Conservation (phyloP, 2,797 vertebrate species). For the Cercopithecus mitis region DNA sequence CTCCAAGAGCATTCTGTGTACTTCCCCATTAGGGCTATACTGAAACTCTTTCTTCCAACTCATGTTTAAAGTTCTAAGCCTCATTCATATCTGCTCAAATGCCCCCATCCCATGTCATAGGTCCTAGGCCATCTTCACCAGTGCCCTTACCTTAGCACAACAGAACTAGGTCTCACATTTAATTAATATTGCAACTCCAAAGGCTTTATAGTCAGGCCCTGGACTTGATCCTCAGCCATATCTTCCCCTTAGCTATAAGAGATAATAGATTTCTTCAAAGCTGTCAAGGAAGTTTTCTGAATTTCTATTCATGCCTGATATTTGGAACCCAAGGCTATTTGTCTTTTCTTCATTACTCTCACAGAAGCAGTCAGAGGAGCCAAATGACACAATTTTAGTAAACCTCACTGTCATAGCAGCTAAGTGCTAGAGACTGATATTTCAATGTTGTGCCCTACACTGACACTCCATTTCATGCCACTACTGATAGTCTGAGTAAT, state of each 20-base stretch:
- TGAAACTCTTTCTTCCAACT: not conserved
- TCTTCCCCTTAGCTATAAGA: not conserved
- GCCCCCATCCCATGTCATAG: not conserved
- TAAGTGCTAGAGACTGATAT: not conserved
- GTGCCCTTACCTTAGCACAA: not conserved
- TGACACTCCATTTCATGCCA: not conserved
- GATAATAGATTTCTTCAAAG: constrained; percentile 3
- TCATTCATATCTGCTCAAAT: not conserved
- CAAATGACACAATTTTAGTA: constrained; percentile 13
- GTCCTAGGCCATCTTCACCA: not conserved
- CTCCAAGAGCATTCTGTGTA: not conserved
- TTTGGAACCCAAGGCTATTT: not conserved
- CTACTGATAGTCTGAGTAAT: not conserved
- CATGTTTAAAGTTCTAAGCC: not conserved
- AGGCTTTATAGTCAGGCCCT: not conserved
- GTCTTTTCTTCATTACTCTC: not conserved
- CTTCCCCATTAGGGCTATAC: not conserved
- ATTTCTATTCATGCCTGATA: not conserved
- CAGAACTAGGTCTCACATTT: not conserved
- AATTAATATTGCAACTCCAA: not conserved
- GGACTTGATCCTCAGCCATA: not conserved
- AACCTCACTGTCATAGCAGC: not conserved
- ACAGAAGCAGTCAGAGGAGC: not conserved
- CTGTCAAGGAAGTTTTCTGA: not conserved
- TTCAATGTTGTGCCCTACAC: not conserved